Base-by-base conservation (phyloP, 2,888 invertebrate species). In the Tuta absoluta region DNA sequence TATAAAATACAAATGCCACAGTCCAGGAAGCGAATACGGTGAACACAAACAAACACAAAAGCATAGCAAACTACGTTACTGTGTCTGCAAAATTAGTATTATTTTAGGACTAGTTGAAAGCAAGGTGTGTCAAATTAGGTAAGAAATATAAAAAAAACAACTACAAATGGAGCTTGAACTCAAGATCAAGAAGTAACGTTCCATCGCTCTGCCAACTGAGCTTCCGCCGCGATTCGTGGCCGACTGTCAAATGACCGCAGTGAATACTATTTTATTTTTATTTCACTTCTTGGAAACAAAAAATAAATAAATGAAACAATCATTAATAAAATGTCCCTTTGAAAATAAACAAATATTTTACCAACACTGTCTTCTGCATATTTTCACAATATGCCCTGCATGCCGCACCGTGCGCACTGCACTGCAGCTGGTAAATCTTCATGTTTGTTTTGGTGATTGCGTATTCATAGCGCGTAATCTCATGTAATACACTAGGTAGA, bases 51-150 rank as follows among this genome's bases (percentile, higher is more conserved):
- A n/a, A n/a, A n/a, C n/a, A n/a, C n/a, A n/a, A n/a, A 41, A 48
- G n/a, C 67, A 67, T 67, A 63, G 67, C 65, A 68, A 68, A 69
- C 66, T 64, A 63, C 57, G 37, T 53, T 62, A 60, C n/a, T 67
- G 45, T 70, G 68, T 71, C 65, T 69, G 71, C 64, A 41, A 21
- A 68, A 33, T 33, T 64, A 3, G 48, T 19, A 53, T n/a, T 62
- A 51, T 51, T 62, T 62, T 53, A 12, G 24, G 61, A 37, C n/a
- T 56, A n/a, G 1, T 2, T 24, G 19, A 21, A n/a, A 2, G n/a
- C 28, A 3, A 33, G n/a, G 28, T 28, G 28, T 23, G 11, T 56
- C 12, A 48, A 21, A 14, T 21, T 49, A 19, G 17, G 49, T 10
- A 33, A 33, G 14, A 24, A 23, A 14, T 10, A 53, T 5, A 49